These are phyloP conservation scores for Phragmatobia fuliginosa DNA, from an alignment of 2,888 invertebrate genomes.

Conservation along the genomic window DNA sequence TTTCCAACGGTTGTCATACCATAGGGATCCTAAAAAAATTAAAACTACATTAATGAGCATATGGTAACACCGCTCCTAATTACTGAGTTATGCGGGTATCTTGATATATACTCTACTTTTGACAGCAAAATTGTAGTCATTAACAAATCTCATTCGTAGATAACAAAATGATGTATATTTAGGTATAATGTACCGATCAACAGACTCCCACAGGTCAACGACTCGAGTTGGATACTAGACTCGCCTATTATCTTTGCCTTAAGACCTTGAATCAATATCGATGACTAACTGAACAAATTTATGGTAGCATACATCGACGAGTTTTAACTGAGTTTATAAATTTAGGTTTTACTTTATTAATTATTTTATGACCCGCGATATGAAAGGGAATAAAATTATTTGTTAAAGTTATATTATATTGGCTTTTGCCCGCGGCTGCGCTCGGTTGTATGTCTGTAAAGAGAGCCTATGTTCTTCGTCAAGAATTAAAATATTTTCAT, in stretches of 20 bases:
- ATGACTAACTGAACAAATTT: conserved; percentile 15
- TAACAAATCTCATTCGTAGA: conserved; percentile 8
- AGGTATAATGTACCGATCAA: conserved; percentile 10
- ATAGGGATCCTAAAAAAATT: conserved; percentile 1
- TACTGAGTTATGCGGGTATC: conserved; percentile 13
- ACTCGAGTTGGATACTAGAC: conserved; percentile 11
- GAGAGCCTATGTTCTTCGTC: too few relatives aligned
- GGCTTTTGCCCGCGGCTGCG: too few relatives aligned
- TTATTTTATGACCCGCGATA: background rate
- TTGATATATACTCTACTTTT: conserved; percentile 17
- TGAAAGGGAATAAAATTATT: too few relatives aligned
- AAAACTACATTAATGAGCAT: conserved; percentile 13
- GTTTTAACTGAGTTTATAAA: background rate
- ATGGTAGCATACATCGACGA: background rate
- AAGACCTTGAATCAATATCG: conserved; percentile 18
- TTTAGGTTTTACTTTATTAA: background rate
- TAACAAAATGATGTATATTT: conserved; percentile 12
- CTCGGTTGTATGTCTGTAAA: too few relatives aligned
- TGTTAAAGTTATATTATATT: too few relatives aligned
- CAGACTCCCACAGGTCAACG: conserved; percentile 12
- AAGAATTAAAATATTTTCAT: too few relatives aligned
- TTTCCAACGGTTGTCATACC: background rate
- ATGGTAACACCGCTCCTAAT: background rate
- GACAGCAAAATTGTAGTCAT: conserved; percentile 20
- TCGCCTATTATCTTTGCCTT: conserved; percentile 11